Evolutionary conservation across 2,888 invertebrate species (phyloP).

Genomic region (Morpho helenor): DNA sequence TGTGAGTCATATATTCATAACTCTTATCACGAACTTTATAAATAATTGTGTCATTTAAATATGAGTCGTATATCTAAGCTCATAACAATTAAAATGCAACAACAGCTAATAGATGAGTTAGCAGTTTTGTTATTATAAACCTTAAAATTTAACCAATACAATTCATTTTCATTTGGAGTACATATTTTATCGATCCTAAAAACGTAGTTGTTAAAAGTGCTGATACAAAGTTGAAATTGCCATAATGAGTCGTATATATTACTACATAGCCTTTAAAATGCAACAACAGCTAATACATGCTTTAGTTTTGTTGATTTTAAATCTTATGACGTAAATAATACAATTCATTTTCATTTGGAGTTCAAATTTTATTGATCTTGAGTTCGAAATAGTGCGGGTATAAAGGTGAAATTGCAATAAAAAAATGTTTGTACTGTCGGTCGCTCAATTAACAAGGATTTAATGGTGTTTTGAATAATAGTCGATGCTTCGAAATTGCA

Average conservation of each 20-base stretch:
- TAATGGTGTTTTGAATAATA: slow-evolving; percentile 14
- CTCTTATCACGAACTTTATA: slow-evolving; percentile 16
- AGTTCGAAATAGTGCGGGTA: neutral
- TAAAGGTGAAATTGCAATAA: slow-evolving; percentile 2
- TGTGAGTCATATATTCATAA: slow-evolving; percentile 38
- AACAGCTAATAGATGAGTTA: too few relatives aligned
- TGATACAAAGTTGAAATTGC: too few relatives aligned
- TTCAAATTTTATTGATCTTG: neutral
- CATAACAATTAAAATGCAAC: too few relatives aligned
- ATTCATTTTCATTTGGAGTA: neutral
- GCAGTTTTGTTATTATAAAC: neutral
- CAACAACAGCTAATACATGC: neutral
- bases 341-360: slow-evolving; percentile 1
- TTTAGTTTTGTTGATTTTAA: neutral
- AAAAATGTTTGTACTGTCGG: slow-evolving; percentile 7
- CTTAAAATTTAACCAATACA: neutral
- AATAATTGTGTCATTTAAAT: neutral
- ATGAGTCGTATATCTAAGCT: too few relatives aligned
- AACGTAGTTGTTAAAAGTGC: too few relatives aligned
- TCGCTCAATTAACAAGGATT: slow-evolving; percentile 20
- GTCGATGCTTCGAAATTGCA: neutral
- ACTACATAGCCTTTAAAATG: neutral
- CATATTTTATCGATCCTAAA: too few relatives aligned
- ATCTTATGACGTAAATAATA: neutral
- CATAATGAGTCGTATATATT: neutral